Percentiles rank a stretch among this genome's conserved stretches.
phyloP scores from a whole-genome alignment of 2,797 vertebrate species.

The Sebastes nivosus region DNA sequence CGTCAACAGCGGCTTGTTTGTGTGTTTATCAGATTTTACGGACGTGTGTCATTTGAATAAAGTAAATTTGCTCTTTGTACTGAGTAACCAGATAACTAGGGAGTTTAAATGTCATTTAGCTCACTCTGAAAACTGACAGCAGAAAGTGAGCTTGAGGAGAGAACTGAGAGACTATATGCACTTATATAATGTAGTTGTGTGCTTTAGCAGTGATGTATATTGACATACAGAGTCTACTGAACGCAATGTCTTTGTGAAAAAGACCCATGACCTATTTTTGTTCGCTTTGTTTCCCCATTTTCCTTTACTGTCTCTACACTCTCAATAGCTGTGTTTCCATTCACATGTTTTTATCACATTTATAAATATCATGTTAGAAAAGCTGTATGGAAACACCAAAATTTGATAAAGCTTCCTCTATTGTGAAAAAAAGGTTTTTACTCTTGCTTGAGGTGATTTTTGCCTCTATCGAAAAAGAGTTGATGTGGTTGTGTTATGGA shows the following conservation, averaged over 20 bases:
- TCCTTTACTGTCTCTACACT: not conserved
- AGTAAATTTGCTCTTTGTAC: not conserved
- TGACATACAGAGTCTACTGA: constrained; percentile 8
- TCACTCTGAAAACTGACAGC: not conserved
- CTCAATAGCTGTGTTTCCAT: not conserved
- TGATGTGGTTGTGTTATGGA: too few relatives aligned
- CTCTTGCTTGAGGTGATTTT: too few relatives aligned
- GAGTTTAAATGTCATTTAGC: not conserved
- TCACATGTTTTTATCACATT: too few relatives aligned
- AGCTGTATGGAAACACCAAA: too few relatives aligned
- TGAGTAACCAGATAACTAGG: not conserved
- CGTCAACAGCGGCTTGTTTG: constrained; percentile 12
- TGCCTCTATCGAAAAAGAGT: too few relatives aligned
- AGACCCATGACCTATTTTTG: constrained; percentile 29
- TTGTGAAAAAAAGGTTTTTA: too few relatives aligned
- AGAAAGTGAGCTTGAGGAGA: not conserved
- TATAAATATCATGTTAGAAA: too few relatives aligned
- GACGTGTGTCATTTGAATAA: not conserved
- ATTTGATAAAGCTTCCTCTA: too few relatives aligned
- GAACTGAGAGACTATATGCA: not conserved
- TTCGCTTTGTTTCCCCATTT: constrained; percentile 22
- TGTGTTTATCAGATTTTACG: constrained; percentile 1
- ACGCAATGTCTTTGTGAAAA: constrained; percentile 15
- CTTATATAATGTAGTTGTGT: not conserved
- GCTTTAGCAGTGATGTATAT: not conserved